These are phyloP conservation scores for Acrossocheilus wenchowensis DNA, from an alignment of 2,797 vertebrate species.

Conservation along the genomic window DNA sequence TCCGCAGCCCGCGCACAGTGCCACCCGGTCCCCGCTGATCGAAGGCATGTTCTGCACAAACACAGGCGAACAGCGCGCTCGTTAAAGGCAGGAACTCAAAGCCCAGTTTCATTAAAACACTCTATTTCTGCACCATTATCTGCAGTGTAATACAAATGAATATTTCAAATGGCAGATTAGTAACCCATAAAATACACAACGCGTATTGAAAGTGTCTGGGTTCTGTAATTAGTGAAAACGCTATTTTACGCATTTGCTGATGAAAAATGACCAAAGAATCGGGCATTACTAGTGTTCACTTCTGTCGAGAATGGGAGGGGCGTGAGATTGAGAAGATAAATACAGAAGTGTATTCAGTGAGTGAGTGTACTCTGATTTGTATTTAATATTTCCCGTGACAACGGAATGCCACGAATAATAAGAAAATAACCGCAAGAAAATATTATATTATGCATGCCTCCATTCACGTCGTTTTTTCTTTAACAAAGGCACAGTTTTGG, in stretches of 20 bases:
- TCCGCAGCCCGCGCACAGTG: slow-evolving; percentile 96
- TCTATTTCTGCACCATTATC: neutral
- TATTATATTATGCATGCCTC: neutral
- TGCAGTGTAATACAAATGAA: neutral
- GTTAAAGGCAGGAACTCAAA: slow-evolving; percentile 9
- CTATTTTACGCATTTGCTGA: slow-evolving; percentile 5
- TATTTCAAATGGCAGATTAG: neutral
- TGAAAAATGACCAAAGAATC: neutral
- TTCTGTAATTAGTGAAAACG: neutral
- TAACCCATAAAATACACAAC: neutral
- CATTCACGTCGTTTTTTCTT: neutral
- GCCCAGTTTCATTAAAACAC: neutral
- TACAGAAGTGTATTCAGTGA: neutral
- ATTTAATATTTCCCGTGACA: neutral
- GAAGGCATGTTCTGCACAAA: slow-evolving; percentile 88
- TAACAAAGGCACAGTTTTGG: neutral
- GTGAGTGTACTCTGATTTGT: neutral
- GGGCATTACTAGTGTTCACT: neutral
- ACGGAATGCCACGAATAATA: neutral
- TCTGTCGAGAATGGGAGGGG: slow-evolving; percentile 30
- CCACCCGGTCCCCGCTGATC: slow-evolving; percentile 90
- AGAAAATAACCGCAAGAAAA: neutral
- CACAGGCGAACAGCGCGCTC: slow-evolving; percentile 36
- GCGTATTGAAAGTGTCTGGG: neutral
- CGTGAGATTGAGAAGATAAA: slow-evolving; percentile 19